phyloP scores from a whole-genome alignment of 2,797 vertebrate species.

The Semotilus atromaculatus region DNA sequence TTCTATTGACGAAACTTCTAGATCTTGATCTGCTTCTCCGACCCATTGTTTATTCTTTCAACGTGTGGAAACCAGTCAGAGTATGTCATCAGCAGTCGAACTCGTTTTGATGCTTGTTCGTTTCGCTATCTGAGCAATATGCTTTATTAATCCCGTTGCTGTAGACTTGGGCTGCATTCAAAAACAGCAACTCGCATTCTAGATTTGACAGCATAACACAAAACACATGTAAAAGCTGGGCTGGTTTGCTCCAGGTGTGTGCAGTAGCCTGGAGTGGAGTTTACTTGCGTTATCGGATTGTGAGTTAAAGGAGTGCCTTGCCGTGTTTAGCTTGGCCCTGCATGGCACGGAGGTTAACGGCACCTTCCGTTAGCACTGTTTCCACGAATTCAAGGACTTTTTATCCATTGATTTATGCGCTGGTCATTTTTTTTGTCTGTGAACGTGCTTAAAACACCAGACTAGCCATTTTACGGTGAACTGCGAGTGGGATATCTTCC shows the following conservation, averaged over 20 bases:
- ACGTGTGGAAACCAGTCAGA: constrained; percentile 35
- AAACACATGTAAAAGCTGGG: constrained; percentile 35
- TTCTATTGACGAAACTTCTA: constrained; percentile 13
- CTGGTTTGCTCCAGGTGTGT: constrained; percentile 54
- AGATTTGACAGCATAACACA: constrained; percentile 14
- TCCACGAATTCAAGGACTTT: constrained; percentile 65
- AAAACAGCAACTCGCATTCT: constrained; percentile 6
- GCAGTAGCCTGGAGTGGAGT: constrained; percentile 37
- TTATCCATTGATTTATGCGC: constrained; percentile 66
- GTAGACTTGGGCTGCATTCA: not conserved
- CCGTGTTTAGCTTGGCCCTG: constrained; percentile 59
- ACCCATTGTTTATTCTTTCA: constrained; percentile 31
- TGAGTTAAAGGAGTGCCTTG: constrained; percentile 44
- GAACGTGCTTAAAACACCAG: not conserved
- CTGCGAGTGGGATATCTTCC: not conserved
- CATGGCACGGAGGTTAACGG: constrained; percentile 49
- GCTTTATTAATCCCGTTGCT: constrained; percentile 27
- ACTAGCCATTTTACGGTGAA: not conserved
- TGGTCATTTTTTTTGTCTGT: not conserved
- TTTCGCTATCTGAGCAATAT: constrained; percentile 4
- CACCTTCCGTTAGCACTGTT: constrained; percentile 26
- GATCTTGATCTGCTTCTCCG: constrained; percentile 8
- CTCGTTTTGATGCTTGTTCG: constrained; percentile 21
- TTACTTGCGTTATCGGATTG: constrained; percentile 49
- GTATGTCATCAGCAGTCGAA: constrained; percentile 16